Percentiles rank a stretch among this genome's conserved stretches.
Conservation (phyloP, 2,888 invertebrate species). For the Orgyia antiqua region DNA sequence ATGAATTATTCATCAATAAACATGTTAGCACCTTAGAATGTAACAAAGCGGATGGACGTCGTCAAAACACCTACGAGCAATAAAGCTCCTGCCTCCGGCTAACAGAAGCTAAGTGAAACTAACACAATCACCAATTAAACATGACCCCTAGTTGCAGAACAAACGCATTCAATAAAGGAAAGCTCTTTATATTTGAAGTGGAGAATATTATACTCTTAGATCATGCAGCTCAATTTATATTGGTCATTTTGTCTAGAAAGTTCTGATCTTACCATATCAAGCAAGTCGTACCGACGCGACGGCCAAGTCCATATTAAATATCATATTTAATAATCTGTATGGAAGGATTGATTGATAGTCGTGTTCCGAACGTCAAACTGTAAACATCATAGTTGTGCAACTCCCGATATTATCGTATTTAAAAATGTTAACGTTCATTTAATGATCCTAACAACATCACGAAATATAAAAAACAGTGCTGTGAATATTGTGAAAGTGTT, state of each 20-base stretch:
- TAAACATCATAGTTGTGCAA: no score
- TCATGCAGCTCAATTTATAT: slow-evolving; percentile 27
- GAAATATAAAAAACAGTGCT: no score
- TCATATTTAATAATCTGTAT: slow-evolving; percentile 41
- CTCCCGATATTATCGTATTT: no score
- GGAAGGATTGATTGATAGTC: no score
- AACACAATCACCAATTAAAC: slow-evolving; percentile 28
- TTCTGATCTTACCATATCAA: slow-evolving; percentile 54
- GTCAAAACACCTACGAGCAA: slow-evolving; percentile 46
- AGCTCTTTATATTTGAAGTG: slow-evolving; percentile 9
- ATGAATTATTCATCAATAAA: slow-evolving; percentile 38
- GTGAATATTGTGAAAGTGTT: no score
- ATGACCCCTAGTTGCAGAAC: slow-evolving; percentile 27
- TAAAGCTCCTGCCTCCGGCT: slow-evolving; percentile 52
- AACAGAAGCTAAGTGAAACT: slow-evolving; percentile 61
- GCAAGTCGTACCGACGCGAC: slow-evolving; percentile 34
- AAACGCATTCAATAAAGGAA: slow-evolving; percentile 1
- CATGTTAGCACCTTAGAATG: slow-evolving; percentile 35
- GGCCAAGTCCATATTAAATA: slow-evolving; percentile 41
- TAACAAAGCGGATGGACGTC: slow-evolving; percentile 38
- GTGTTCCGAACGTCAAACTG: no score
- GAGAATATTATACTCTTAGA: slow-evolving; percentile 9
- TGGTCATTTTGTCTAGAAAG: slow-evolving; percentile 53
- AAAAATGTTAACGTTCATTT: no score
- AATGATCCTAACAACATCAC: no score